Conservation (phyloP, 2,797 vertebrate species). For the Typhlichthys eigenmanni region DNA sequence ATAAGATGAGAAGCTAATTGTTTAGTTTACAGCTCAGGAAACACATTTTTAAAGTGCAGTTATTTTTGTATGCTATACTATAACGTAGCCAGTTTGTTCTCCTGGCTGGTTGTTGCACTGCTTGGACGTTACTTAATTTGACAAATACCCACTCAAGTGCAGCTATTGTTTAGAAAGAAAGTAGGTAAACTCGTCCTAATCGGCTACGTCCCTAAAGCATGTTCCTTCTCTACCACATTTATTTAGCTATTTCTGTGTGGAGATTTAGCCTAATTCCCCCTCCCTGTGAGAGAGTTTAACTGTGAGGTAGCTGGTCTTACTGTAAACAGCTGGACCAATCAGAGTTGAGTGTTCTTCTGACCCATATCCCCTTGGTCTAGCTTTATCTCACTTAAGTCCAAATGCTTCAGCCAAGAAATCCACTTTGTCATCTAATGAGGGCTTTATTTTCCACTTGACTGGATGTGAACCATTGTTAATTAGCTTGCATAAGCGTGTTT, state of each 20-base stretch:
- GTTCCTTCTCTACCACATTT: neutral
- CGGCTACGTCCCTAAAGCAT: conserved; percentile 21
- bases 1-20: too few species aligned
- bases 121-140: conserved; percentile 49
- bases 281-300: conserved; percentile 34
- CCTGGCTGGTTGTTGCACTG: conserved; percentile 28
- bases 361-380: conserved; percentile 28
- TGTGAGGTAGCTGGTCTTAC: conserved; percentile 25
- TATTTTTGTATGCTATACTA: too few species aligned
- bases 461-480: conserved; percentile 27
- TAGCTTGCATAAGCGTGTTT: conserved; percentile 52
- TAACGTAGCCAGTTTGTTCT: conserved; percentile 3
- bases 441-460: neutral
- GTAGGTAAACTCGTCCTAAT: conserved; percentile 50
- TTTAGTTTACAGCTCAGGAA: too few species aligned
- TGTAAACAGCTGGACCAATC: conserved; percentile 32
- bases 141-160: conserved; percentile 52
- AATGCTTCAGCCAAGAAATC: conserved; percentile 11
- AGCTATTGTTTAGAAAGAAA: conserved; percentile 54
- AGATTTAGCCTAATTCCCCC: conserved; percentile 46
- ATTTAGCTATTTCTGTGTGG: conserved; percentile 14
- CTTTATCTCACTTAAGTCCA: conserved; percentile 18
- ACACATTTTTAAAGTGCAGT: too few species aligned
- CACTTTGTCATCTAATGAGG: neutral
- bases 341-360: conserved; percentile 44